Evolutionary conservation across 2,888 invertebrate species (phyloP), one percentile per base, ranked within the genome.

Genomic region (Craniophora ligustri): DNA sequence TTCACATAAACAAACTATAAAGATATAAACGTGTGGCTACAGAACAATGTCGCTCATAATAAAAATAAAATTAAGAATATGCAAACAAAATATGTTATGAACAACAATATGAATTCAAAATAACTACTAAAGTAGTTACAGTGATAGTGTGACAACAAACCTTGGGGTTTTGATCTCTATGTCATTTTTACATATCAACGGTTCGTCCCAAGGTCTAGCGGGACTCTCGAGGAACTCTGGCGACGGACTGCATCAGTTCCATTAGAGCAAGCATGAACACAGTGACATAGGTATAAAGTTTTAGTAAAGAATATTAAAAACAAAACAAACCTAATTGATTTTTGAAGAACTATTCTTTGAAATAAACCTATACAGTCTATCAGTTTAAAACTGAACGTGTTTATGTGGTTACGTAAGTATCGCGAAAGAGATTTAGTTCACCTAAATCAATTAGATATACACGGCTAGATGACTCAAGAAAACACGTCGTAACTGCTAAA

Each of bases 121-220:
- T n/a, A n/a, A n/a, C n/a, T n/a, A 10, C 15, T 19, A 36, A 4
- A 18, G 2, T 19, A 13, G 10, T 18, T 45, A n/a, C n/a, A n/a
- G n/a, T n/a, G n/a, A n/a, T n/a, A n/a, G n/a, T n/a, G n/a, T n/a
- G 18, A 46, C 10, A 60, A 83, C 85, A 54, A 75, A 84, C 85
- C 86, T 86, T 51, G 70, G 56, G 42, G 77, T 77, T 73, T 67
- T 84, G 71, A 86, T 78, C 61, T 84, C 82, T 78, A 76, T 76
- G 36, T 87, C 85, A 69, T 87, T 86, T 61, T 84, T 86, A 75
- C 56, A 79, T 62, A 87, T 78, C 69, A 93, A 76, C 79, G 95
- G 95, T 81, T 93, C 91, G 84, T 95, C 95, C 95, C 95, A 95
- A 57, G 94, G 93, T 78, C 89, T 92, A 76, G 94, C 91, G 63